Conservation (phyloP, 2,888 invertebrate species). For the Eugnorisma glareosa region DNA sequence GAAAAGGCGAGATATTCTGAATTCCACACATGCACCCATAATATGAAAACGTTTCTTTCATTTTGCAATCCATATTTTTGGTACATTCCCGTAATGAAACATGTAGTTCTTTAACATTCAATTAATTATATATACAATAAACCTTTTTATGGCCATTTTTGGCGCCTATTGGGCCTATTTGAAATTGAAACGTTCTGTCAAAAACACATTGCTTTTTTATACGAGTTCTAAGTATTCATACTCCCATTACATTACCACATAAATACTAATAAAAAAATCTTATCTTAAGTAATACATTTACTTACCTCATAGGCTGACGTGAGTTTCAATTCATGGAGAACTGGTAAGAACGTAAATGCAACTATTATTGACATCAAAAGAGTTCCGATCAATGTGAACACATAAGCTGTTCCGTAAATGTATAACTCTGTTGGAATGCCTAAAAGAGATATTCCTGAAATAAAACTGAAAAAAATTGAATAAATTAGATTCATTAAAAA, state of each 20-base stretch:
- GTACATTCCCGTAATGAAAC: neutral
- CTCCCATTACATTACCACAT: neutral
- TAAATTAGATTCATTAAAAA: constrained; percentile 8
- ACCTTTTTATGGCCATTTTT: neutral
- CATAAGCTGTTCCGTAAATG: constrained; percentile 94
- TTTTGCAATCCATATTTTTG: neutral
- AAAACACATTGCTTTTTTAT: neutral
- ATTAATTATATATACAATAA: neutral
- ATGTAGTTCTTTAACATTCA: neutral
- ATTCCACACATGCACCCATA: neutral
- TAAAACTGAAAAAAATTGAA: constrained; percentile 87
- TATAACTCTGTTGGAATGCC: constrained; percentile 95
- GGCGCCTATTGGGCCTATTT: constrained; percentile 21
- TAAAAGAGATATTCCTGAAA: constrained; percentile 94
- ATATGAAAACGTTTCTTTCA: neutral
- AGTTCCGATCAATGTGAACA: constrained; percentile 91
- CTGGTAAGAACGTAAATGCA: constrained; percentile 92
- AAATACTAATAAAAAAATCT: neutral
- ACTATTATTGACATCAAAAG: constrained; percentile 91
- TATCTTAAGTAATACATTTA: neutral
- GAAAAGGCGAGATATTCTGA: neutral
- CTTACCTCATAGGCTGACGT: constrained; percentile 94
- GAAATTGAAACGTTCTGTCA: constrained; percentile 9
- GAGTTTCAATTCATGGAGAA: constrained; percentile 92
- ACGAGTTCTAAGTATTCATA: neutral